Conservation (phyloP, 2,888 invertebrate species). For the Cantharis rustica region DNA sequence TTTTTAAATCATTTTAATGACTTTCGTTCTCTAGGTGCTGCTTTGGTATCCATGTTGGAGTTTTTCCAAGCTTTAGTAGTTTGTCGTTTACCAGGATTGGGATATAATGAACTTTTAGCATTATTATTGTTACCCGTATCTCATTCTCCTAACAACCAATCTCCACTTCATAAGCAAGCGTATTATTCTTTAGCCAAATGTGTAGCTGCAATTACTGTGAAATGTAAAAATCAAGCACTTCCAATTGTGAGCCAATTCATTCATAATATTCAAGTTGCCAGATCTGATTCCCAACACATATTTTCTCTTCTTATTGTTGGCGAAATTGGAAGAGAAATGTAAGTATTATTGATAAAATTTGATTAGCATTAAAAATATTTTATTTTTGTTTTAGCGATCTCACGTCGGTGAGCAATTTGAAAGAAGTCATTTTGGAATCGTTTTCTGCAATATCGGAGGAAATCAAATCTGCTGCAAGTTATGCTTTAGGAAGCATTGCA, state of each 20-base stretch:
- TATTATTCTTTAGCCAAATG: slow-evolving; percentile 97
- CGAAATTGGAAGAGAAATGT: slow-evolving; percentile 95
- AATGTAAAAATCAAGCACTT: slow-evolving; percentile 73
- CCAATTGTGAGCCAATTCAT: slow-evolving; percentile 70
- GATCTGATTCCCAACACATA: slow-evolving; percentile 81
- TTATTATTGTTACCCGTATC: slow-evolving; percentile 72
- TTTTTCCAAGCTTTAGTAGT: slow-evolving; percentile 91
- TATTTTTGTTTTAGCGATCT: slow-evolving; percentile 66
- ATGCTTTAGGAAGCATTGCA: slow-evolving; percentile 93
- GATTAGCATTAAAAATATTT: not conserved
- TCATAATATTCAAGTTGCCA: slow-evolving; percentile 72
- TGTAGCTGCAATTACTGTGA: slow-evolving; percentile 89
- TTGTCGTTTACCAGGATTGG: slow-evolving; percentile 73
- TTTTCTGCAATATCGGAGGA: slow-evolving; percentile 94
- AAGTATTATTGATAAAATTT: slow-evolving; percentile 52
- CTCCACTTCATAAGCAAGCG: slow-evolving; percentile 70
- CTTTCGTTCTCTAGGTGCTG: slow-evolving; percentile 68
- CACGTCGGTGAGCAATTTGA: slow-evolving; percentile 74
- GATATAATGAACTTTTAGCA: slow-evolving; percentile 79
- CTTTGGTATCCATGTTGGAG: slow-evolving; percentile 87
- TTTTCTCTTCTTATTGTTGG: slow-evolving; percentile 95
- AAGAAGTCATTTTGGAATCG: slow-evolving; percentile 80
- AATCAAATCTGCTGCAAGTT: slow-evolving; percentile 96
- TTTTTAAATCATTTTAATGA: not conserved
- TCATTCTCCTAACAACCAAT: slow-evolving; percentile 39